Base-by-base conservation (phyloP, 2,888 invertebrate genomes). In the Fragum fragum region DNA sequence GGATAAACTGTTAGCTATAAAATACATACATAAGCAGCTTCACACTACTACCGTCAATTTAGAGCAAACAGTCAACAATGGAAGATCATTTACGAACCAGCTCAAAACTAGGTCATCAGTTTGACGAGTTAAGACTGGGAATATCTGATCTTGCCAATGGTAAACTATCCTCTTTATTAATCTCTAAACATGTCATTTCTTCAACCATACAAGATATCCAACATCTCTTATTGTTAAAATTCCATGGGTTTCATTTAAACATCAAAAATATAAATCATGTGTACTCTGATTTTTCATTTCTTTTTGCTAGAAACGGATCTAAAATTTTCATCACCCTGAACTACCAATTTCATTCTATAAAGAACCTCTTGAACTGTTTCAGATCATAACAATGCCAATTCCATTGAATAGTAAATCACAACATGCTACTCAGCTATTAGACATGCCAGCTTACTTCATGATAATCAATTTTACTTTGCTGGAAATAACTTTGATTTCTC, bases 371-470 rank as follows among this genome's bases (percentile, higher is more conserved):
- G 39, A 55, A 16, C 1, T 81, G 14, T 84, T 76, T 69, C 55
- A 76, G 69, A 55, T 84, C 32, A 32, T 78, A 26, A 75, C 84
- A 7, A 14, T 81, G 0, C 81, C 82, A 3, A 82, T 87, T 3
- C 84, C 84, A 29, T 29, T 84, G 14, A 84, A 84, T 55, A 6
- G 61, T n/a, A 75, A 79, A 23, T 84, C 87, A 21, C 23, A 28
- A 18, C 83, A 83, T 78, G 87, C 83, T 18, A 79, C 85, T 21
- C 83, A 87, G 21, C 39, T 79, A 16, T 36, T 83, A 9, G 53
- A 80, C 61, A 16, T 83, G n/a, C 79, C 86, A n/a, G 26, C 36
- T 32, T 80, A 76, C 18, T 76, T 80, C 18, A 21, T 21, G 47
- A 76, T 23, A 39, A 70, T 21, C 76, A 80, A 61, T 76, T 68